Base-by-base conservation (phyloP, 1,140 invertebrate species). In the Zaprionus capensis region DNA sequence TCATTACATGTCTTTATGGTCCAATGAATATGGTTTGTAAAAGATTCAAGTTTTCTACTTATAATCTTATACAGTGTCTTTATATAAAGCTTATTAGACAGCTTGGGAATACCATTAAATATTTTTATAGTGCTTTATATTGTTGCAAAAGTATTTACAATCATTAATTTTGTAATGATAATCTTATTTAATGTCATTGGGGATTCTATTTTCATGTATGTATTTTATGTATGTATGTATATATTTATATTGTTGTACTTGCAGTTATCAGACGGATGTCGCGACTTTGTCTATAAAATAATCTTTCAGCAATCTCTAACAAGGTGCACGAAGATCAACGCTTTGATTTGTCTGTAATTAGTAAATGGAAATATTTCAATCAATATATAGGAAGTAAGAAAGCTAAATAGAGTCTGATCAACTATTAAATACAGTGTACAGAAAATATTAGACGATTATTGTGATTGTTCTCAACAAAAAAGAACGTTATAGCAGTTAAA, bases 1-100 rank as follows among this genome's bases (percentile, higher is more conserved):
- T 5, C 46, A 51, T 51, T 24, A 51, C 46, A 51, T 24, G 46
- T 20, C 22, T 51, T 51, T 51, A 51, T 51, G 46, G 46, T 24
- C 17, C 46, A 51, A 51, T 51, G 46, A 51, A 51, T 22, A 51
- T 22, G 5, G 46, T 51, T 24, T 24, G 5, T 51, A 51, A 51
- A 22, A 49, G 46, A 2, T 12, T 49, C 11, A 9, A 49, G 46
- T 22, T 49, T 7, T 44, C 14, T 44, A 44, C n/a, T 17, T n/a
- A 46, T 46, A 17, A 46, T 46, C 41, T 44, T 44, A 17, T 7
- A 15, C 36, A 38, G 15, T 38, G 3, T 38, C 5, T 5, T 38
- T 38, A 38, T 38, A 38, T 38, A 38, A 38, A 4, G 11, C 12
- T 14, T 5, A 15, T 15, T 17, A 44, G n/a, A 44, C n/a, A 1